Conservation (phyloP, 2,797 vertebrate genomes). For the Crypturellus tataupa region DNA sequence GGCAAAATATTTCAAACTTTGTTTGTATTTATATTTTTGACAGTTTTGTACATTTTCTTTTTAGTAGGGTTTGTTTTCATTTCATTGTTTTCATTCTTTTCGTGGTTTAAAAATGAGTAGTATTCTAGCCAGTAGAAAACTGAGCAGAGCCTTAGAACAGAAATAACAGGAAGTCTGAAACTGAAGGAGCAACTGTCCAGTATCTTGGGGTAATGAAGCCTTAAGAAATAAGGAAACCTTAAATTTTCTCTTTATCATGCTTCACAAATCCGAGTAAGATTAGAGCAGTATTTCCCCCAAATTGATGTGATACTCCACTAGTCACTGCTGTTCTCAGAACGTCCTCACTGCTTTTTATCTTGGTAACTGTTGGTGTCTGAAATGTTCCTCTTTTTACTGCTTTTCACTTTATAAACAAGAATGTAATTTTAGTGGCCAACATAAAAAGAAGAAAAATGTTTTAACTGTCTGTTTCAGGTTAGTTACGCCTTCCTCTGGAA, state of each 20-base stretch:
- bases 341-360: background rate
- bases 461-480: background rate
- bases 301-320: rapidly evolving
- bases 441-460: background rate
- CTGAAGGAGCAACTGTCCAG: background rate
- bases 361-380: background rate
- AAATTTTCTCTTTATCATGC: background rate
- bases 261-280: background rate
- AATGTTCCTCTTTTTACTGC: background rate
- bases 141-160: background rate
- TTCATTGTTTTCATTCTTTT: background rate
- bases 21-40: background rate
- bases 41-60: background rate
- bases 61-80: background rate
- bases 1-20: background rate
- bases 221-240: background rate
- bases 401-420: background rate
- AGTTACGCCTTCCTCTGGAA: background rate
- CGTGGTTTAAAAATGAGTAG: background rate
- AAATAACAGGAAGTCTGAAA: background rate
- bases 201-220: background rate
- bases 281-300: background rate
- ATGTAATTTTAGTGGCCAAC: background rate
- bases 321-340: background rate
- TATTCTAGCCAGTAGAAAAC: background rate